Base-by-base conservation (phyloP, 2,113 vertebrate species). In the Gnathonemus echidnorhynchus region DNA sequence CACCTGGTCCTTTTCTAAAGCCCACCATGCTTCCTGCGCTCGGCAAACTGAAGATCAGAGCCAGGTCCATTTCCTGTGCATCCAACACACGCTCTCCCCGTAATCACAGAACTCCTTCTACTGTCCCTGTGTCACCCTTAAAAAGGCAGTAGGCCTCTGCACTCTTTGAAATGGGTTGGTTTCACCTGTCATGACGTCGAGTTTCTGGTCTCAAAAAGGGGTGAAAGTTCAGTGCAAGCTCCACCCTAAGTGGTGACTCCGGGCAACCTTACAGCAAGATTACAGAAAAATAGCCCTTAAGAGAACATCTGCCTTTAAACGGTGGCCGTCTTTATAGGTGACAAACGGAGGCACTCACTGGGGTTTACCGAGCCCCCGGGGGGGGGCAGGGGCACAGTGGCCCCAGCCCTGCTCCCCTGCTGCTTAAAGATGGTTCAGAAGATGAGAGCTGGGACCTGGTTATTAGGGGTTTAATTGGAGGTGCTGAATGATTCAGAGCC, bases 381-480 rank as follows among this genome's bases (percentile, higher is more conserved):
- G 89, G 5, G 90, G 90, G 49, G 39, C 92, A 93, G 93, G 94
- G 90, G 92, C 92, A 91, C 91, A 92, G 93, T 94, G 94, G 92
- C 93, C 95, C 94, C 93, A 90, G 91, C 91, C 93, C 92, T 94
- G 95, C 94, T 94, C 95, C 94, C 95, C 91, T 56, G 95, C 94
- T 93, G 92, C 93, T 93, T 90, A 56, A 92, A 90, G 93, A 93
- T 93, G 94, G 91, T 92, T 94, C 92, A 92, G 90, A 92, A 94
- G 94, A 95, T 93, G 94, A 93, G 92, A 95, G 95, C 93, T 94
- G 94, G 94, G 94, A 94, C 94, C 93, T 93, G 94, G 93, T 95
- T 95, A 95, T 95, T 95, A 91, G 92, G 95, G 95, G 94, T 96
- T 95, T 95, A 96, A 95, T 96, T 96, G 95, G 94, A 95, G 92